phyloP scores from a whole-genome alignment of 2,888 invertebrate species.

The Drosophila macrospina region DNA sequence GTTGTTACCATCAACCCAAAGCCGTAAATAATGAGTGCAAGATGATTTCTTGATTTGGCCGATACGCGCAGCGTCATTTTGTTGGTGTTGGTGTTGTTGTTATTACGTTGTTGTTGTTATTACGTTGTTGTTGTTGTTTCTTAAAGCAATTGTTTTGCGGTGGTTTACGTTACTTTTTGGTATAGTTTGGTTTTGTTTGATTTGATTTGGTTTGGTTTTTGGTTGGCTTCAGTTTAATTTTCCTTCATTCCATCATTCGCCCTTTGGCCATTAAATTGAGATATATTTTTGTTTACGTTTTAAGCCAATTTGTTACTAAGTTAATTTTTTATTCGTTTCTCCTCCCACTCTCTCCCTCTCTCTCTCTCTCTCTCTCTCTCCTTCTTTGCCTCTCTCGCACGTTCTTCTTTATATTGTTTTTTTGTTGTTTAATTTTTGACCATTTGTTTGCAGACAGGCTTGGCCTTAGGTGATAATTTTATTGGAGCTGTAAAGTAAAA shows the following conservation, averaged over 20 bases:
- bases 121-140: conserved; percentile 24
- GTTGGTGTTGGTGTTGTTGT: conserved; percentile 31
- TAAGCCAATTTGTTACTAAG: conserved; percentile 46
- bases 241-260: conserved; percentile 15
- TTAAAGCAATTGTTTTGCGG: conserved; percentile 69
- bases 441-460: conserved; percentile 7
- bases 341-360: not conserved
- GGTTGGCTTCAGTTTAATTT: conserved; percentile 17
- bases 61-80: conserved; percentile 84
- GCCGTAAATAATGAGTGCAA: conserved; percentile 85
- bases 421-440: conserved; percentile 9
- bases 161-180: conserved; percentile 67
- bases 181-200: conserved; percentile 27
- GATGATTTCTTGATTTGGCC: conserved; percentile 84
- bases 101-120: conserved; percentile 27
- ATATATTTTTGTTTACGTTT: conserved; percentile 54
- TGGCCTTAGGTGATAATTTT: conserved; percentile 59
- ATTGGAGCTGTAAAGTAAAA: conserved; percentile 48
- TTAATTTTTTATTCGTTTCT: conserved; percentile 12
- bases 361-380: not conserved
- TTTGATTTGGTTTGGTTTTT: conserved; percentile 28
- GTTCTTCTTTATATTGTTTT: conserved; percentile 1
- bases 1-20: conserved; percentile 82
- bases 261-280: conserved; percentile 50
- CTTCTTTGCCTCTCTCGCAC: not conserved